phyloP scores from a whole-genome alignment of 1,140 invertebrate genomes.

The Sinella curviseta region DNA sequence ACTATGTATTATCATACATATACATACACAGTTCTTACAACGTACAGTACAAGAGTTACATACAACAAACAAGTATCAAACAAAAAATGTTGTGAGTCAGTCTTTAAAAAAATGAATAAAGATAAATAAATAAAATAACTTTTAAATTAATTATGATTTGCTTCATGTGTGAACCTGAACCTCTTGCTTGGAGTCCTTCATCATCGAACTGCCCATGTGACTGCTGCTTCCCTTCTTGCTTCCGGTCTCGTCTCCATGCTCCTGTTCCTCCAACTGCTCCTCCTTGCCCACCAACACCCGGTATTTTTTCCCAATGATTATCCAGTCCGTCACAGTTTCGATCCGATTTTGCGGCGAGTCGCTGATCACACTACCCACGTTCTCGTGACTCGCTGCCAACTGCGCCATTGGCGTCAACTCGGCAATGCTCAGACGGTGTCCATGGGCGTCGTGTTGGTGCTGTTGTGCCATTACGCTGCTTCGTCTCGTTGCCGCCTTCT shows the following conservation, averaged over 20 bases:
- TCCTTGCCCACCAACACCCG: constrained; percentile 71
- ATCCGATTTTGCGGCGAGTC: constrained; percentile 71
- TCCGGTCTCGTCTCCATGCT: not conserved
- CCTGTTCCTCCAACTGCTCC: constrained; percentile 50
- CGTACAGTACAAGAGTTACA: not conserved
- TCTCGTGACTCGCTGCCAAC: constrained; percentile 52
- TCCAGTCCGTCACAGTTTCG: constrained; percentile 89
- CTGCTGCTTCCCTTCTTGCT: not conserved
- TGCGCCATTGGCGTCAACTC: constrained; percentile 43
- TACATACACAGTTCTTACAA: not conserved
- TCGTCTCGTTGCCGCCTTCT: constrained; percentile 58
- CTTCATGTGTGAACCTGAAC: too few relatives aligned
- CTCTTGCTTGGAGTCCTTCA: not conserved
- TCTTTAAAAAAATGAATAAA: not conserved
- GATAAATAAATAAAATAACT: too few relatives aligned
- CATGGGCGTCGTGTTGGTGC: too few relatives aligned
- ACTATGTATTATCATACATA: not conserved
- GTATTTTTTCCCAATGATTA: constrained; percentile 83
- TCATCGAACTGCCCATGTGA: constrained; percentile 17
- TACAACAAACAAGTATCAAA: not conserved
- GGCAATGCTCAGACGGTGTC: constrained; percentile 39
- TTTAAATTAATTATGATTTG: too few relatives aligned
- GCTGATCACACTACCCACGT: constrained; percentile 71
- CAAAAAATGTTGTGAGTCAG: not conserved
- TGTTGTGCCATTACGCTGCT: constrained; percentile 60